Evolutionary conservation across 1,140 invertebrate genomes (phyloP).

Genomic region (Macrocentrus cingulum): DNA sequence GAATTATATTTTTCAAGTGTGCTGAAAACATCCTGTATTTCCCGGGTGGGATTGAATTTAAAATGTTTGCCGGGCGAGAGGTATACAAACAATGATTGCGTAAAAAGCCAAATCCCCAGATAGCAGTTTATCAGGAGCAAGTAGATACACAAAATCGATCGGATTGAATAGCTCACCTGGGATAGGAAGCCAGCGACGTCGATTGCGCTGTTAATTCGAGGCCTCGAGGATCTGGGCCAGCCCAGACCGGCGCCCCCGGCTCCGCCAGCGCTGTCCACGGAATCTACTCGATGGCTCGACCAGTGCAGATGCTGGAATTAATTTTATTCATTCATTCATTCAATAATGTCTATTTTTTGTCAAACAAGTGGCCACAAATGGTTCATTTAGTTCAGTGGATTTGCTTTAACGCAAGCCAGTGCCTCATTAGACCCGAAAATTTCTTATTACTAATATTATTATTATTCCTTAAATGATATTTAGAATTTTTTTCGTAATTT

Average conservation of each 20-base stretch:
- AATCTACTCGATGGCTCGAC: slow-evolving; percentile 64
- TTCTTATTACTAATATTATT: too few species aligned
- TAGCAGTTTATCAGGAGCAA: too few species aligned
- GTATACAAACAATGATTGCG: too few species aligned
- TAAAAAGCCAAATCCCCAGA: too few species aligned
- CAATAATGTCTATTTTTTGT: not conserved
- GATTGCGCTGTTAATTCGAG: slow-evolving; percentile 76
- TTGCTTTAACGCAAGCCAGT: not conserved
- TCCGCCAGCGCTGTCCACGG: slow-evolving; percentile 63
- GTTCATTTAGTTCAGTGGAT: not conserved
- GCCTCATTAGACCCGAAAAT: too few species aligned
- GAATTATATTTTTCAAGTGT: too few species aligned
- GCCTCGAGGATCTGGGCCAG: slow-evolving; percentile 64
- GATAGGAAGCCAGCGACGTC: slow-evolving; percentile 73
- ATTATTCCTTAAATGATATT: too few species aligned
- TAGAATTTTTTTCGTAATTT: too few species aligned
- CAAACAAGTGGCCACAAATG: not conserved
- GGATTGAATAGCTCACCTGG: slow-evolving; percentile 61
- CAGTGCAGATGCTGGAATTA: slow-evolving; percentile 71
- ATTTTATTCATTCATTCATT: slow-evolving; percentile 2
- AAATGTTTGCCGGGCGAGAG: too few species aligned
- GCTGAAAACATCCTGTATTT: too few species aligned
- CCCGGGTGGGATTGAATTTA: too few species aligned
- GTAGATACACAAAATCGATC: slow-evolving; percentile 2
- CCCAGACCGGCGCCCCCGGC: slow-evolving; percentile 51